Base-by-base conservation (phyloP, 2,797 vertebrate genomes). In the Vireo griseus region DNA sequence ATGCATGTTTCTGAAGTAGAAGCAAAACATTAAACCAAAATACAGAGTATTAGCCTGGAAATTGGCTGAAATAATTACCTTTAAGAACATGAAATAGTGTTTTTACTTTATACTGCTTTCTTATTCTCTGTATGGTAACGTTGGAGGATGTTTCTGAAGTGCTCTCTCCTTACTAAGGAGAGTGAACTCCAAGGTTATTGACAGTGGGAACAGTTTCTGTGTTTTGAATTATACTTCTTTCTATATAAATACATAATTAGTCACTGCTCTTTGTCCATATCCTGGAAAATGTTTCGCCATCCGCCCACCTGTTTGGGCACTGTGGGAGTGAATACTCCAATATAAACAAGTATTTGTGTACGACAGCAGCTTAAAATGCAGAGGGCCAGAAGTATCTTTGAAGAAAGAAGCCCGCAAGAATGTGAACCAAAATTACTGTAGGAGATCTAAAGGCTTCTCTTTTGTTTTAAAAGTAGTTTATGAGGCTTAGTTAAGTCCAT, bases 141-240 rank as follows among this genome's bases (percentile, higher is more conserved):
- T 48, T 79, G 37, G 11, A 79, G 28, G 26, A 47, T 2, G 4
- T 50, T 84, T 92, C 19, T 65, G 31, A 45, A 73, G 17, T 5
- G 3, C 18, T 47, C 12, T 37, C 7, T 69, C 52, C 44, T 67
- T 26, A 9, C 0, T 0, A 8, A 54, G 22, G 11, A 39, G 65
- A 44, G 45, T 57, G 50, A 78, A 10, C 26, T 76, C 24, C 50
- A 45, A 57, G n/a, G 44, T 26, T n/a, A 47, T 20, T 61, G 45
- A 44, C 37, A 77, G 20, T 50, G 35, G 50, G 33, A 22, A 48
- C 10, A 7, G 2, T 44, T 91, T 50, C 44, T 63, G 1, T 65
- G 50, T 44, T 88, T 63, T 50, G 31, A 63, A 44, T 86, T 71
- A 33, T 13, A 11, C 8, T 72, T 19, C 13, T 81, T 84, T 75